A percentile compares a stretch with the other conserved stretches of the same genome.
Evolutionary conservation across 2,797 vertebrate species (phyloP).

Genomic region (Enteromius paludinosus): DNA sequence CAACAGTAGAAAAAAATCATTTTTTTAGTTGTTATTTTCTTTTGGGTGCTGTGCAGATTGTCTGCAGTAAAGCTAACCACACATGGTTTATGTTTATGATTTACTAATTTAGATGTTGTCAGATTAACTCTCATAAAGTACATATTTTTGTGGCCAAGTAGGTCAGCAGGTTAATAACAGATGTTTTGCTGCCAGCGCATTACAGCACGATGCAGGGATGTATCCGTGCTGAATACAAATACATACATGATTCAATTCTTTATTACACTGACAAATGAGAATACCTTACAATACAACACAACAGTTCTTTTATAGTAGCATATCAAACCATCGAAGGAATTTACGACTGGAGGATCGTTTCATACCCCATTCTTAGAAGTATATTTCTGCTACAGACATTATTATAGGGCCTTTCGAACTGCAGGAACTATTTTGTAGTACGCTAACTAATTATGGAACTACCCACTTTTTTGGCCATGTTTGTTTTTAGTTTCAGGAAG

Average conservation of each 20-base stretch:
- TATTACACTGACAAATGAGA: neutral
- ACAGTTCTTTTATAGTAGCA: neutral
- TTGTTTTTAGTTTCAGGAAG: no score
- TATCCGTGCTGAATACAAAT: neutral
- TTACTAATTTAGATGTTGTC: neutral
- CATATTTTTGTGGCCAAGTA: neutral
- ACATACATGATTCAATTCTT: neutral
- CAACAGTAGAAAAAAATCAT: neutral
- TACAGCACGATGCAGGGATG: neutral
- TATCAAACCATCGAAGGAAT: neutral
- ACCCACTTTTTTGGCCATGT: no score
- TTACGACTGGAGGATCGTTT: neutral
- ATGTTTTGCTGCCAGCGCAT: neutral
- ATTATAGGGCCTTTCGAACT: neutral
- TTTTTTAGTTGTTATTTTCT: neutral
- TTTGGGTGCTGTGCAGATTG: neutral
- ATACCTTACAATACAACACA: neutral
- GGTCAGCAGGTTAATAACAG: neutral
- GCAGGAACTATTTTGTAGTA: no score
- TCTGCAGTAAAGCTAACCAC: neutral
- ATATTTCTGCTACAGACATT: neutral
- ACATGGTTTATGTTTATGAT: neutral
- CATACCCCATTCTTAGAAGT: neutral
- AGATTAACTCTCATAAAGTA: neutral
- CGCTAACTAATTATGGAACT: no score